Conservation (phyloP, 2,113 vertebrate species). For the Podarcis cretensis region DNA sequence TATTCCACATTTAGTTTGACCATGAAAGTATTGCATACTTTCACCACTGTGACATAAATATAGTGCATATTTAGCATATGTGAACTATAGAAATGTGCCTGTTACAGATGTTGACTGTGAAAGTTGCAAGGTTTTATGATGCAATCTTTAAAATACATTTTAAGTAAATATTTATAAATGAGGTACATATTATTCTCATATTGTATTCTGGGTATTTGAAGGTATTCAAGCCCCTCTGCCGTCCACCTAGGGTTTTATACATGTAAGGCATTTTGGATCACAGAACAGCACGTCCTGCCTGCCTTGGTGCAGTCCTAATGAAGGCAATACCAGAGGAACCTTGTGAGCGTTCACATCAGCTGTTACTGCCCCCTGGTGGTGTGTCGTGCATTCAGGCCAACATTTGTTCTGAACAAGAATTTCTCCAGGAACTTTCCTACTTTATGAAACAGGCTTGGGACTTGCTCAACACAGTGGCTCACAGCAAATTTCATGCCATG, state of each 20-base stretch:
- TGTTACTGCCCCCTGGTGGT: slow-evolving; percentile 21
- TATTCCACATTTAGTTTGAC: neutral
- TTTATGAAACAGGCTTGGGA: neutral
- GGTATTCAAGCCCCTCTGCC: neutral
- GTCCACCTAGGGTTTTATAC: neutral
- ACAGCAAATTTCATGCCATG: neutral
- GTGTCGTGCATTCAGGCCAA: neutral
- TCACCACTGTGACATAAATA: neutral
- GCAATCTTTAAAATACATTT: neutral
- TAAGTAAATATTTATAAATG: neutral
- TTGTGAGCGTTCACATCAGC: neutral
- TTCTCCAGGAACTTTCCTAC: neutral
- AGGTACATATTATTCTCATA: neutral
- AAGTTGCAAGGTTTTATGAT: neutral
- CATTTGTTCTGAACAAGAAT: neutral
- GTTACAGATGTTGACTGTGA: neutral
- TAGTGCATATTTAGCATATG: neutral
- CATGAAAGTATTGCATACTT: neutral
- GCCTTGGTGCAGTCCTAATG: neutral
- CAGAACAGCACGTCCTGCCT: neutral
- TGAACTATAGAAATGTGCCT: neutral
- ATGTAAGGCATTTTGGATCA: neutral
- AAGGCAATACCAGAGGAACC: too few species aligned
- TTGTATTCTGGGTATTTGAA: neutral
- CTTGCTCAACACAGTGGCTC: neutral